phyloP scores from a whole-genome alignment of 2,888 invertebrate genomes.

The Leistus spinibarbis region DNA sequence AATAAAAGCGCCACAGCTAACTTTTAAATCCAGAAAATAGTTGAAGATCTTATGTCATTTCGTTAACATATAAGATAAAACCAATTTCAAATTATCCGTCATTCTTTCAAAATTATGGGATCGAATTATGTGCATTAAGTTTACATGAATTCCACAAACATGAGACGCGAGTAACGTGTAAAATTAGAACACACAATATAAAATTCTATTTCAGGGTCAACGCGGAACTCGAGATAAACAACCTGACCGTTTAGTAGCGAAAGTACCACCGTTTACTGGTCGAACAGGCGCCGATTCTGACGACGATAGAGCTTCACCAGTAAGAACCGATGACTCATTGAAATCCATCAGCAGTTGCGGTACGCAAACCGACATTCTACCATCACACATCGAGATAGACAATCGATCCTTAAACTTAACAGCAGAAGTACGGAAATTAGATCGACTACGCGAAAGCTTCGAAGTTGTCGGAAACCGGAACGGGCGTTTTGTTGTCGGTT shows the following conservation, averaged over 20 bases:
- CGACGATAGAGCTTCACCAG: slow-evolving; percentile 4
- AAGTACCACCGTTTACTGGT: slow-evolving; percentile 47
- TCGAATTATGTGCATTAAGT: not conserved
- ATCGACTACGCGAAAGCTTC: slow-evolving; percentile 67
- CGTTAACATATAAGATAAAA: not conserved
- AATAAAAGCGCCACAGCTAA: not conserved
- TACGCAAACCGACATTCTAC: slow-evolving; percentile 58
- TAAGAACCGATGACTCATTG: not conserved
- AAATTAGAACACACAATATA: not conserved
- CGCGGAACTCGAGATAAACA: slow-evolving; percentile 3
- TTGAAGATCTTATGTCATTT: slow-evolving; percentile 36
- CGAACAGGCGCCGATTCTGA: slow-evolving; percentile 25
- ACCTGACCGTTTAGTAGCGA: slow-evolving; percentile 44
- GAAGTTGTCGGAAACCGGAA: slow-evolving; percentile 58
- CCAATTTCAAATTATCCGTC: not conserved
- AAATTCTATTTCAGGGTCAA: not conserved
- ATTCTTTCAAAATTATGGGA: not conserved
- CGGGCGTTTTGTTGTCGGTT: slow-evolving; percentile 50
- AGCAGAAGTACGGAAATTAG: slow-evolving; percentile 68
- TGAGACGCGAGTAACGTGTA: not conserved
- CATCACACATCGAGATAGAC: slow-evolving; percentile 49
- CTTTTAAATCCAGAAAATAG: not conserved
- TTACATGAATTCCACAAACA: not conserved
- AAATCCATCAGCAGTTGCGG: slow-evolving; percentile 49
- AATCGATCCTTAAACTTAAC: slow-evolving; percentile 55